These are phyloP conservation scores for Ophonus ardosiacus DNA, from an alignment of 2,888 invertebrate species.

Conservation along the genomic window DNA sequence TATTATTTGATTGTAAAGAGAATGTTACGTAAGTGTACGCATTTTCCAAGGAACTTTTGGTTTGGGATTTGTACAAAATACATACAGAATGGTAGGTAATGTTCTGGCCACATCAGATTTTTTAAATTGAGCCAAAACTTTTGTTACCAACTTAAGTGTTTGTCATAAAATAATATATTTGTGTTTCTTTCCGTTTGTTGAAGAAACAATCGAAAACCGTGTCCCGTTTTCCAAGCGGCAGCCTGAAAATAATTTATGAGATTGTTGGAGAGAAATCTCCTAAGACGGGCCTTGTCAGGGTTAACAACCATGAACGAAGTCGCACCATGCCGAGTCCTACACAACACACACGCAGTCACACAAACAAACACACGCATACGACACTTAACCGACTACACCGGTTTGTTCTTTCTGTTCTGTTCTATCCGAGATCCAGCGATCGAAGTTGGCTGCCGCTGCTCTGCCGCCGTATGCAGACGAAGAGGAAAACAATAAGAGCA, in stretches of 20 bases:
- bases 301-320: slow-evolving; percentile 60
- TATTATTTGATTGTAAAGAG: too few species aligned
- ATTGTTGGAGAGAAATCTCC: slow-evolving; percentile 8
- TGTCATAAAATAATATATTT: background rate
- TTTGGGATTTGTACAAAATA: too few species aligned
- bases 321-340: slow-evolving; percentile 53
- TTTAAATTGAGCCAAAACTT: too few species aligned
- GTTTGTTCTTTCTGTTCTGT: slow-evolving; percentile 41
- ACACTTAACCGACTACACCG: slow-evolving; percentile 57
- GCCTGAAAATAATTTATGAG: slow-evolving; percentile 5
- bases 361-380: slow-evolving; percentile 49
- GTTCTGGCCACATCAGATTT: too few species aligned
- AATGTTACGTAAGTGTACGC: too few species aligned
- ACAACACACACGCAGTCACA: slow-evolving; percentile 50
- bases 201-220: background rate
- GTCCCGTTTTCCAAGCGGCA: background rate
- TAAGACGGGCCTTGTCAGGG: slow-evolving; percentile 56
- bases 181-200: background rate
- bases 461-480: slow-evolving; percentile 40
- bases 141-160: too few species aligned
- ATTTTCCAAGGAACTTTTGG: too few species aligned
- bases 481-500: slow-evolving; percentile 36
- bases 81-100: too few species aligned
- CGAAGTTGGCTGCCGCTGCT: slow-evolving; percentile 10
- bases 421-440: slow-evolving; percentile 15